Evolutionary conservation across 2,888 invertebrate species (phyloP), one percentile per base, ranked within the genome.

Genomic region (Agelastica alni): DNA sequence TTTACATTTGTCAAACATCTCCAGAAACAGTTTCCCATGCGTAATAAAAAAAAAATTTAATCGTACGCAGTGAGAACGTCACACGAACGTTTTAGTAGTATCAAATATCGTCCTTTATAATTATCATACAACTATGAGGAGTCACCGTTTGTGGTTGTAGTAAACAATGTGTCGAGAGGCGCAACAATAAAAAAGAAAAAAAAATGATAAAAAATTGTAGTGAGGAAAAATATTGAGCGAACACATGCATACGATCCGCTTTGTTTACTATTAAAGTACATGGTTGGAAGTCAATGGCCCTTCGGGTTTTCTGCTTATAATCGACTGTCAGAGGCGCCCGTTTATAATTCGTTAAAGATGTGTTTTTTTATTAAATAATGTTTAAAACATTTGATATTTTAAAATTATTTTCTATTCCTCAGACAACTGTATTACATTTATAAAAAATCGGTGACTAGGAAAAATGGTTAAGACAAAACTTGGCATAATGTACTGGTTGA

Each of bases 181-280:
- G n/a, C n/a, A n/a, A 37, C 34, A 20, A 12, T n/a, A 12, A 10
- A 28, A 16, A 22, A 46, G 14, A 16, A 53, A 46, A 41, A 41
- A 5, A 45, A 32, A n/a, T 2, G 17, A 44, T 5, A 36, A 49
- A 31, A 41, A 37, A n/a, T n/a, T 20, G 12, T 17, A 37, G n/a
- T 20, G 37, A 13, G 22, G 22, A 43, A 36, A 53, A 37, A 51
- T 31, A 51, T 17, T 20, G 18, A 16, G 37, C 18, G 18, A n/a
- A 36, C 42, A 56, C 56, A 55, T 55, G 49, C 49, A 42, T 32
- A 44, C 39, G 14, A 41, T 17, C 28, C 39, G 36, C 51, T 45
- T 49, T 58, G 58, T 58, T 59, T 59, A 59, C 53, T 59, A 59
- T 47, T 49, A 16, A 31, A 54, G 44, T 49, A 37, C 17, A 43